These are phyloP conservation scores for Psittacus erithacus DNA, from an alignment of 2,113 vertebrate species.

Conservation along the genomic window DNA sequence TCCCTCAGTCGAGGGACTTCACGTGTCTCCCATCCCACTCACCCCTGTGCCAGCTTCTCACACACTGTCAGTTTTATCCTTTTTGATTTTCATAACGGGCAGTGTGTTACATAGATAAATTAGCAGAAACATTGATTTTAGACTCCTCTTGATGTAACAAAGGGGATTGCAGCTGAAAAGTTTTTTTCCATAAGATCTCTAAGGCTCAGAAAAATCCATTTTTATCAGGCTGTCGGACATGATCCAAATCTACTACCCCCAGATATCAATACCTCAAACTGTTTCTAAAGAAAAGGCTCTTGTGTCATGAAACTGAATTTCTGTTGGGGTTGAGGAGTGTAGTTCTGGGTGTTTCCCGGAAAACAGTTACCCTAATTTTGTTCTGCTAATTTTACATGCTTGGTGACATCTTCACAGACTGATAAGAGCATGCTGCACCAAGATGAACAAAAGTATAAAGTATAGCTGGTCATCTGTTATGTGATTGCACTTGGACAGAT, in stretches of 20 bases:
- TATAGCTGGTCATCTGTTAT: not conserved
- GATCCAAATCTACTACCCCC: not conserved
- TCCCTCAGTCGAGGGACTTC: not conserved
- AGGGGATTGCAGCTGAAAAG: not conserved
- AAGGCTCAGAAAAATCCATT: not conserved
- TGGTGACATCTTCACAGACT: not conserved
- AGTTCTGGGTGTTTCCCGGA: not conserved
- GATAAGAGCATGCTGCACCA: not conserved
- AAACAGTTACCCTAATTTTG: not conserved
- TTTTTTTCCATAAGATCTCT: not conserved
- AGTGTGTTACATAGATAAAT: not conserved
- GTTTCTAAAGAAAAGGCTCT: not conserved
- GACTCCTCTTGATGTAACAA: not conserved
- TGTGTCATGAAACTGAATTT: not conserved
- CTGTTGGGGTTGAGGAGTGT: not conserved
- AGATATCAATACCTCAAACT: not conserved
- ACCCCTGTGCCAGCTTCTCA: not conserved
- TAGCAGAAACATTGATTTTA: slow-evolving; percentile 1
- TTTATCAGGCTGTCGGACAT: not conserved
- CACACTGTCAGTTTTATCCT: not conserved
- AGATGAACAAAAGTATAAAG: not conserved
- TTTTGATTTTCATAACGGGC: not conserved
- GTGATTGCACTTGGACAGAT: not conserved
- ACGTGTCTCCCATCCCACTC: not conserved
- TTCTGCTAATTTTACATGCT: not conserved